Evolutionary conservation across 2,797 vertebrate species (phyloP), one percentile per base, ranked within the genome.

Genomic region (Eulemur rubriventer): DNA sequence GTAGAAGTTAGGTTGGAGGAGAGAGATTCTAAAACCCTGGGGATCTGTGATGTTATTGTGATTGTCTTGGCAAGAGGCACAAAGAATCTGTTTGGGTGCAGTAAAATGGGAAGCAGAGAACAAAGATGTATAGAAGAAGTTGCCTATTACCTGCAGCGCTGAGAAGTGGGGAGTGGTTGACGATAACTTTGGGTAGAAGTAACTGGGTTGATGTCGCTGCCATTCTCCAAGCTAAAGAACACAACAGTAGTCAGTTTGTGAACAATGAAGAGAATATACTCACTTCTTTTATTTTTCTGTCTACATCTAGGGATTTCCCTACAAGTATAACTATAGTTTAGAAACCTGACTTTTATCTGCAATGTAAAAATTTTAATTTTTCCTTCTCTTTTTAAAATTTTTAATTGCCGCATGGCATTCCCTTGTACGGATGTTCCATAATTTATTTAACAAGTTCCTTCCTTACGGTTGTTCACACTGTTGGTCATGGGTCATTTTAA

Each of bases 281-380:
- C 24, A 65, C 81, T 82, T 94, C 48, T 89, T 88, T 78, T 50
- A 48, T n/a, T 83, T 84, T 94, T 80, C 41, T 65, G 17, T 55
- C 41, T 69, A 52, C 7, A n/a, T 38, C 65, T 59, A 65, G n/a
- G 57, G 24, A 76, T 80, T 78, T 75, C 57, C 48, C 30, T 70
- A 30, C 43, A 92, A 89, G 28, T 75, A 79, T 38, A 73, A 7
- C 48, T 83, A 43, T 35, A 80, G 9, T 70, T 89, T 85, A 85
- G 43, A 82, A 89, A 84, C 28, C 17, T 82, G 35, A 35, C 22
- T 88, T 87, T 91, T 79, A 79, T 79, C 46, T 84, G 48, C 70
- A 79, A 79, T 72, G 79, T 48, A 91, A 81, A 82, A 82, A 75
- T 94, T 87, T 75, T 55, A 78, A 91, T 78, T 78, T 91, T 88